Conservation (phyloP, 1,140 invertebrate species). For the Dreissena rostriformis region DNA sequence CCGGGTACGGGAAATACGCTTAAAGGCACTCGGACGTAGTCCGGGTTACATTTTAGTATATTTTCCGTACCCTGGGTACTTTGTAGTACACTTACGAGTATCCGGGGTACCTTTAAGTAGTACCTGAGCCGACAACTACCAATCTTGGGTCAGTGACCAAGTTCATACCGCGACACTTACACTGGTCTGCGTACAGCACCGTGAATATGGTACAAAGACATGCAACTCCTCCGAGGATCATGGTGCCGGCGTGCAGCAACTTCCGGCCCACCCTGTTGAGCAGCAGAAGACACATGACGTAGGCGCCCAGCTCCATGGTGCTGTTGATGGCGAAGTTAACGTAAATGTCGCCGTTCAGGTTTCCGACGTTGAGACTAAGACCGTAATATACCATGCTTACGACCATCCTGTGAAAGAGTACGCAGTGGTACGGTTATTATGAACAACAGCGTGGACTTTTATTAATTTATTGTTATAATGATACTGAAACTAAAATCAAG, state of each 20-base stretch:
- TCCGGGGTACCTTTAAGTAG: too few relatives aligned
- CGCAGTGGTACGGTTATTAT: not conserved
- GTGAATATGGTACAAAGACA: conserved; percentile 63
- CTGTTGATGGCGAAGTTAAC: conserved; percentile 80
- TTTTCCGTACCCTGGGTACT: too few relatives aligned
- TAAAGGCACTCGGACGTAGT: too few relatives aligned
- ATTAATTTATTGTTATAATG: too few relatives aligned
- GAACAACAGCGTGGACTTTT: too few relatives aligned
- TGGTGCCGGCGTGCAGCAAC: conserved; percentile 33
- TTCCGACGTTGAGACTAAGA: conserved; percentile 83
- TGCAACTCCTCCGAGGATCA: conserved; percentile 64
- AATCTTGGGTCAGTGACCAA: too few relatives aligned
- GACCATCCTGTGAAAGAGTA: conserved; percentile 84
- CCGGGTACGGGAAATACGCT: too few relatives aligned
- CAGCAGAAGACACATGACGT: conserved; percentile 84
- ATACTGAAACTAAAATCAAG: too few relatives aligned
- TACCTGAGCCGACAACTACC: too few relatives aligned
- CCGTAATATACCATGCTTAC: conserved; percentile 84
- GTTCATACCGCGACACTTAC: conserved; percentile 12
- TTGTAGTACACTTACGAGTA: too few relatives aligned
- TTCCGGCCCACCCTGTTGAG: conserved; percentile 65
- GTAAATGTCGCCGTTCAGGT: conserved; percentile 73
- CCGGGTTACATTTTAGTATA: too few relatives aligned
- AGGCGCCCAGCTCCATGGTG: conserved; percentile 89
- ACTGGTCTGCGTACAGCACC: conserved; percentile 22